Evolutionary conservation across 2,113 vertebrate species (phyloP).

Genomic region (Neodontobutis hainanensis): DNA sequence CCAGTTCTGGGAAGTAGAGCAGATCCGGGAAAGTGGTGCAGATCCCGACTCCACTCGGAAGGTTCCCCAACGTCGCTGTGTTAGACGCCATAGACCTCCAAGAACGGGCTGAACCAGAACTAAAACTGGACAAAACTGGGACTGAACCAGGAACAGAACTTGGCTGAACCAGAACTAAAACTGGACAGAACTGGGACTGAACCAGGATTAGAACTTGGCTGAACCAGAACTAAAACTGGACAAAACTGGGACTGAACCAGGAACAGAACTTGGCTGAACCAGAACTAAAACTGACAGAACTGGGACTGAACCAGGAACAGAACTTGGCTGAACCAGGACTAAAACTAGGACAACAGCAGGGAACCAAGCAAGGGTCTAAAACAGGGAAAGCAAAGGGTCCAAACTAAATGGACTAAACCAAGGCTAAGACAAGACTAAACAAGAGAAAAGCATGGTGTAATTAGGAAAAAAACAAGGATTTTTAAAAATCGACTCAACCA

Average conservation of each 20-base stretch:
- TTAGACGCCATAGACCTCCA: constrained; percentile 63
- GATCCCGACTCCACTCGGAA: constrained; percentile 68
- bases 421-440: neutral
- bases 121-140: no score
- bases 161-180: constrained; percentile 26
- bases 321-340: neutral
- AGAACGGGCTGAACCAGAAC: no score
- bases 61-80: constrained; percentile 55
- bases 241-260: neutral
- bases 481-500: neutral
- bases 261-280: neutral
- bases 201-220: neutral
- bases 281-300: neutral
- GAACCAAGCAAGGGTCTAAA: neutral
- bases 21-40: constrained; percentile 75
- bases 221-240: neutral
- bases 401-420: neutral
- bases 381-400: neutral
- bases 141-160: neutral
- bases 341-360: neutral
- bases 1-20: constrained; percentile 78
- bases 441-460: neutral
- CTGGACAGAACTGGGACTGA: neutral
- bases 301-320: neutral
- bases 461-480: neutral